These are phyloP conservation scores for Listrodromus nycthemerus DNA, from an alignment of 2,888 invertebrate genomes.

Conservation along the genomic window DNA sequence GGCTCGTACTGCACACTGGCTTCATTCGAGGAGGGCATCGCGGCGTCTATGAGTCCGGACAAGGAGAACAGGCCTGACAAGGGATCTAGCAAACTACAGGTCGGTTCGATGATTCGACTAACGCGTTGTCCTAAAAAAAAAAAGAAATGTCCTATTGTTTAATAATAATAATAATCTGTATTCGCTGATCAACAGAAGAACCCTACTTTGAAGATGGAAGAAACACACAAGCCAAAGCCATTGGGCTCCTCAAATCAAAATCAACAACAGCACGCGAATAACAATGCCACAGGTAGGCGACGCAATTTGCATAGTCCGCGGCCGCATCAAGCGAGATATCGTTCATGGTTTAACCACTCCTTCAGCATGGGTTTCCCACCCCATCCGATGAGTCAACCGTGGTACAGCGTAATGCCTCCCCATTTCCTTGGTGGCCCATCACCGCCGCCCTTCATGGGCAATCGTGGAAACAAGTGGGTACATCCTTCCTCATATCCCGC, in stretches of 20 bases:
- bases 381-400: constrained; percentile 81
- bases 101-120: constrained; percentile 40
- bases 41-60: constrained; percentile 70
- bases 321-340: constrained; percentile 79
- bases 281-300: constrained; percentile 78
- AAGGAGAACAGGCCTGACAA: constrained; percentile 72
- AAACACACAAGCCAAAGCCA: constrained; percentile 78
- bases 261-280: constrained; percentile 75
- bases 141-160: no score
- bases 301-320: constrained; percentile 82
- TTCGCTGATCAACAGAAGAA: constrained; percentile 73
- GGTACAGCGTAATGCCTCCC: constrained; percentile 80
- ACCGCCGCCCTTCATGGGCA: constrained; percentile 81
- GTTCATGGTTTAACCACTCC: constrained; percentile 82
- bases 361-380: constrained; percentile 81
- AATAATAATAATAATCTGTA: constrained; percentile 24
- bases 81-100: constrained; percentile 76
- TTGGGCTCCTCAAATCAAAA: constrained; percentile 77
- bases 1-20: constrained; percentile 88
- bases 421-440: constrained; percentile 81
- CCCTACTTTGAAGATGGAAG: constrained; percentile 74
- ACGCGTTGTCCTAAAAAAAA: no score
- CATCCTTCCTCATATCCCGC: constrained; percentile 80
- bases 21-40: constrained; percentile 85
- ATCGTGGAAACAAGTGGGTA: constrained; percentile 81